Evolutionary conservation across 2,113 vertebrate species (phyloP), one percentile per base, ranked within the genome.

Genomic region (Boulengeromyrus knoepffleri): DNA sequence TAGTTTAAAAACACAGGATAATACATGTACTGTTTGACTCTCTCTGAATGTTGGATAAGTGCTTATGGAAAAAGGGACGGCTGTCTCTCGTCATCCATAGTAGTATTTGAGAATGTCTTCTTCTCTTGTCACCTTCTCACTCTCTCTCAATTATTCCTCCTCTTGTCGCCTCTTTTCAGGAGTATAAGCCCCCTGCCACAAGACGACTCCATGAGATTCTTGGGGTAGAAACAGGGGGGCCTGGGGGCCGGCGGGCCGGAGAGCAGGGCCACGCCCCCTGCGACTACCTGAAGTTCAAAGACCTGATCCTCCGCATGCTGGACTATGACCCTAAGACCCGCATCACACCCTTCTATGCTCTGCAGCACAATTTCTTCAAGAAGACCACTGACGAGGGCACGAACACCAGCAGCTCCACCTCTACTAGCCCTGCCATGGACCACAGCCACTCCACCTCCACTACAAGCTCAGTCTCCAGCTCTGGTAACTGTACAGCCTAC

Each of bases 291-390:
- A 98, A 98, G 95, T 99, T 99, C 95, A 98, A 99, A 96, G 98
- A 98, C 94, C 95, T 99, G 96, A 98, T 99, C 94, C 94, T 98
- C 93, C 96, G 97, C 95, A 99, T 99, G 98, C 95, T 99, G 96
- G 97, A 98, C 95, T 98, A 98, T 53, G 98, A 99, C 94, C 98
- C 98, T 15, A 98, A 98, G 93, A 97, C 97, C 91, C 97, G 97
- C 90, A 99, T 99, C 96, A 99, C 97, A 66, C 98, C 98, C 66
- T 97, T 99, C 94, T 98, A 98, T 90, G 98, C 98, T 90, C 97
- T 99, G 95, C 97, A 99, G 95, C 98, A 99, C 93, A 98, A 98
- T 94, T 99, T 99, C 96, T 99, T 99, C 94, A 98, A 98, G 94
- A 98, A 98, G 94, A 98, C 97, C n/a, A 97, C 97, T 80, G 97